Conservation (phyloP, 2,113 vertebrate species). For the Rhinoptilus africanus region DNA sequence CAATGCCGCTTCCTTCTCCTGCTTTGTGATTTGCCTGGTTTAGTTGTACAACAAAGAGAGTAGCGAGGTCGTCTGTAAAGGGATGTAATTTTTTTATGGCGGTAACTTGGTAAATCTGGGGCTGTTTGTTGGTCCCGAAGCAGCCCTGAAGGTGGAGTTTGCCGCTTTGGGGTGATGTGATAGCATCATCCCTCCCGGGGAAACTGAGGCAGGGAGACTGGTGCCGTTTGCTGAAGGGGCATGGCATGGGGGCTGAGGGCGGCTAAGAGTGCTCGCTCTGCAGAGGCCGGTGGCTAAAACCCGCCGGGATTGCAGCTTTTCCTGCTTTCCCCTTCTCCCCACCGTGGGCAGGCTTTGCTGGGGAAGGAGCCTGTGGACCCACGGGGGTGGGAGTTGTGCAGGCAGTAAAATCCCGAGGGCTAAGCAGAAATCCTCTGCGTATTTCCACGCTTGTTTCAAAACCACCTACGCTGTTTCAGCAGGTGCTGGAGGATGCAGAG, state of each 20-base stretch:
- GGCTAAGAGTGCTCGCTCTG: no score
- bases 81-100: neutral
- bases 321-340: no score
- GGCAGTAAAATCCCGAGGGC: neutral
- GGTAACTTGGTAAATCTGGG: neutral
- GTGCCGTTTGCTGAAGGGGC: no score
- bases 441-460: neutral
- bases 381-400: neutral
- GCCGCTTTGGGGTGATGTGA: no score
- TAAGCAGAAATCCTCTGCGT: neutral
- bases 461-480: rapidly evolving
- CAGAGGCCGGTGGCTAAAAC: no score
- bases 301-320: no score
- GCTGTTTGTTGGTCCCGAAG: neutral
- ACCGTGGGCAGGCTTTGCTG: neutral
- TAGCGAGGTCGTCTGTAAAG: neutral
- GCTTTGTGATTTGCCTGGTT: neutral
- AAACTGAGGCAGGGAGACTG: neutral
- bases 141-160: neutral
- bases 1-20: neutral
- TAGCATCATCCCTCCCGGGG: neutral
- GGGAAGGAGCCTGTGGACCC: neutral
- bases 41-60: neutral
- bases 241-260: no score
- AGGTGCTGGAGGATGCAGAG: neutral